Base-by-base conservation (phyloP, 2,113 vertebrate species). In the Tinamus guttatus region DNA sequence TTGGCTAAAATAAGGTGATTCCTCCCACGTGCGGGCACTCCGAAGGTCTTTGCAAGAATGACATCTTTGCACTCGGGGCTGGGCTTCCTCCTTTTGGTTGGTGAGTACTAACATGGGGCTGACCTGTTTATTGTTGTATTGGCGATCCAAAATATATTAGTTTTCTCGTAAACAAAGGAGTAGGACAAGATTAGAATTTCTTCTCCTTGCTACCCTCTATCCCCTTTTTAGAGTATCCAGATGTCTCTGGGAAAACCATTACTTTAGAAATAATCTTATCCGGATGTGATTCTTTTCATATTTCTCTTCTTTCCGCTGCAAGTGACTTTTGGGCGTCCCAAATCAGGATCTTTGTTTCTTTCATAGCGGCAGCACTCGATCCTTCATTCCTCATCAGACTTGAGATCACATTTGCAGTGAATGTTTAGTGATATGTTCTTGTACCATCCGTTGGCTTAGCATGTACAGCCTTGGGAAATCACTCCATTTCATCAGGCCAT, bases 21-120 rank as follows among this genome's bases (percentile, higher is more conserved):
- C 27, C 40, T 63, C 47, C 41, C n/a, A 11, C 0, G 4, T 9
- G 5, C 10, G 30, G 27, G 12, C 1, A 1, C 71, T 25, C 67
- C 51, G 54, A 71, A 77, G 86, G 86, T 6, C 43, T 59, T 30
- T 17, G 47, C 71, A 67, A 87, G 58, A 17, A 96, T 97, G 95
- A 3, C 5, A 6, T 41, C 64, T 43, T 20, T 47, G 5, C 40
- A 60, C 4, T 25, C 45, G 5, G 27, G 40, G 24, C 77, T 97
- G 78, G 52, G 83, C 58, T 85, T 93, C 24, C 52, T 97, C 30
- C 84, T 97, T 6, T 49, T 95, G 47, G 9, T 73, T 43, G 92
- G 97, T 97, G 79, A 96, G 95, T 96, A 67, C 56, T 43, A 10
- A 56, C 2, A 3, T 12, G 38, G 15, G 21, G 41, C 51, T n/a